Percentiles rank a stretch among this genome's conserved stretches.
Evolutionary conservation across 2,113 vertebrate species (phyloP).

Genomic region (Gulo gulo): DNA sequence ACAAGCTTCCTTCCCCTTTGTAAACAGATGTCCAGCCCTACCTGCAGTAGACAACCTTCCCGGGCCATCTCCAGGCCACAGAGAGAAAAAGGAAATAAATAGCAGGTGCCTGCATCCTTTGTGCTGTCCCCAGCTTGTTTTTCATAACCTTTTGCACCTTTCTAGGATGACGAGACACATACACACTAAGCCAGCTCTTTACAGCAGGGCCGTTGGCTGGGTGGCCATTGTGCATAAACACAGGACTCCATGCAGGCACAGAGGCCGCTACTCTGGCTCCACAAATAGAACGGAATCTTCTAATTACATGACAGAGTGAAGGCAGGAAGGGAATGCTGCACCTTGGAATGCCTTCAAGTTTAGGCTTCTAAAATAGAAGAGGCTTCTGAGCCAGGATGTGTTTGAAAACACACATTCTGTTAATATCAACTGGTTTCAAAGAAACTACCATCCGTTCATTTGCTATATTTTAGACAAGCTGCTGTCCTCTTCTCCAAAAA

Average conservation of each 20-base stretch:
- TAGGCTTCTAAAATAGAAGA: neutral
- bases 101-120: neutral
- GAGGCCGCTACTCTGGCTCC: neutral
- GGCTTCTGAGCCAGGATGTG: neutral
- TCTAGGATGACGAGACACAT: neutral
- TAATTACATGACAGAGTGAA: neutral
- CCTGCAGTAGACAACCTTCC: neutral
- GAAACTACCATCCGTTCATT: neutral
- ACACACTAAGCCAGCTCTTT: neutral
- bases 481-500: neutral
- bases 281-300: neutral
- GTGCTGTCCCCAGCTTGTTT: neutral
- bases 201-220: neutral
- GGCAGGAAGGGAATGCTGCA: neutral
- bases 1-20: neutral
- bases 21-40: neutral
- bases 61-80: fast-evolving
- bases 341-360: neutral
- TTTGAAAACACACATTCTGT: neutral
- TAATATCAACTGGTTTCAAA: neutral
- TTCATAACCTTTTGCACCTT: neutral
- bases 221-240: neutral
- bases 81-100: neutral
- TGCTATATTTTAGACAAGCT: neutral
- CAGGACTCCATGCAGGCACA: neutral